A percentile compares a stretch with the other conserved stretches of the same genome.
These are phyloP conservation scores for Alectoris magna DNA, from an alignment of 2,797 vertebrate species.

Conservation along the genomic window DNA sequence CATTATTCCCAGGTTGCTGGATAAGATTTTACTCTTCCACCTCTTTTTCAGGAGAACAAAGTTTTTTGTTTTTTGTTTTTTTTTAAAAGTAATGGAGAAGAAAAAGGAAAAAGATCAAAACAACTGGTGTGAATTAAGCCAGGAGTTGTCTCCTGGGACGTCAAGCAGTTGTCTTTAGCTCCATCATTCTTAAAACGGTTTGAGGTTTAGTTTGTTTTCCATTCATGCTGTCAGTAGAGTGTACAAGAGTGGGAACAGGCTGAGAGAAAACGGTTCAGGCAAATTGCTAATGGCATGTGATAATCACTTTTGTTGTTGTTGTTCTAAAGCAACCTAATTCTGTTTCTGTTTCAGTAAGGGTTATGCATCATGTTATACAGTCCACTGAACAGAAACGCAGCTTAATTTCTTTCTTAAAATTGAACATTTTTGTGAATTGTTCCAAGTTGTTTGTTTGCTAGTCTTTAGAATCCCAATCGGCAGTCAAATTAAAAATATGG, in stretches of 20 bases:
- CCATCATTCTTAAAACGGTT: background rate
- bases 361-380: background rate
- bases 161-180: background rate
- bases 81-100: too few relatives aligned
- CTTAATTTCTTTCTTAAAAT: background rate
- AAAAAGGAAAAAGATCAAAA: background rate
- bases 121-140: too few relatives aligned
- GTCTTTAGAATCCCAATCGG: background rate
- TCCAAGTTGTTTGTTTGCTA: background rate
- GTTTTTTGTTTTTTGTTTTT: too few relatives aligned
- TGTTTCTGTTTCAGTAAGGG: background rate
- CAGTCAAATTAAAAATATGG: background rate
- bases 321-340: background rate
- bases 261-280: background rate
- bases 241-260: background rate
- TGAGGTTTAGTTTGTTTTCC: background rate
- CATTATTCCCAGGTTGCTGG: background rate
- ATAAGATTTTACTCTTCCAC: background rate
- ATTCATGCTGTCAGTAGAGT: too few relatives aligned
- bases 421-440: background rate
- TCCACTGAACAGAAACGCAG: background rate
- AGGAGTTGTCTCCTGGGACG: background rate
- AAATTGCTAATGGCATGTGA: background rate
- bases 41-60: background rate
- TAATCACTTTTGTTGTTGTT: background rate